A percentile compares a stretch with the other conserved stretches of the same genome.
Conservation (phyloP, 1,140 invertebrate genomes). For the Pseudobourletiella spinata region DNA sequence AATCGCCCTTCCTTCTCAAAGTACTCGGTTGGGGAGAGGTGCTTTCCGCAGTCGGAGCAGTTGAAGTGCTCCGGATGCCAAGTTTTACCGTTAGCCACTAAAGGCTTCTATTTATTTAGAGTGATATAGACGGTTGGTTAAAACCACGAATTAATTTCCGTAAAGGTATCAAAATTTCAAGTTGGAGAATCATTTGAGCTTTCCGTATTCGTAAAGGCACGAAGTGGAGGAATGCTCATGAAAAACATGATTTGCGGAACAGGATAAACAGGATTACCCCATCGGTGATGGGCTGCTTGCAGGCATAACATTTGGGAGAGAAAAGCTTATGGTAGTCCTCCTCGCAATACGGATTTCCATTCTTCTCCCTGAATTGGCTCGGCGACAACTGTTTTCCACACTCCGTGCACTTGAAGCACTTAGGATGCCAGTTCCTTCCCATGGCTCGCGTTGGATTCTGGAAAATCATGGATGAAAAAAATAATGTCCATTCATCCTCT, state of each 20-base stretch:
- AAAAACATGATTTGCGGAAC: too few relatives aligned
- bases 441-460: constrained; percentile 17
- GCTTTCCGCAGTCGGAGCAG: constrained; percentile 53
- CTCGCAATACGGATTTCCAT: constrained; percentile 39
- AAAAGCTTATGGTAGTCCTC: constrained; percentile 27
- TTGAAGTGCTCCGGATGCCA: constrained; percentile 48
- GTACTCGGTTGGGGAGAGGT: constrained; percentile 54
- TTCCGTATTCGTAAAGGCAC: too few relatives aligned
- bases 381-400: constrained; percentile 54
- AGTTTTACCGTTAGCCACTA: constrained; percentile 10
- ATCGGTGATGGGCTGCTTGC: constrained; percentile 42
- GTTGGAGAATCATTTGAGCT: too few relatives aligned
- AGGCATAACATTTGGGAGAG: constrained; percentile 21
- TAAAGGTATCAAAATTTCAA: too few relatives aligned
- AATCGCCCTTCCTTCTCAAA: constrained; percentile 50
- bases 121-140: constrained; percentile 54
- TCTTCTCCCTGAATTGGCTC: constrained; percentile 56
- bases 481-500: too few relatives aligned
- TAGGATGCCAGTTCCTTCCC: constrained; percentile 24
- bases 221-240: too few relatives aligned
- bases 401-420: constrained; percentile 55
- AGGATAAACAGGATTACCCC: too few relatives aligned
- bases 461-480: background rate
- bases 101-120: constrained; percentile 6
- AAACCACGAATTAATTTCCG: too few relatives aligned